Conservation (phyloP, 1,140 invertebrate species). For the Penaeus japonicus region DNA sequence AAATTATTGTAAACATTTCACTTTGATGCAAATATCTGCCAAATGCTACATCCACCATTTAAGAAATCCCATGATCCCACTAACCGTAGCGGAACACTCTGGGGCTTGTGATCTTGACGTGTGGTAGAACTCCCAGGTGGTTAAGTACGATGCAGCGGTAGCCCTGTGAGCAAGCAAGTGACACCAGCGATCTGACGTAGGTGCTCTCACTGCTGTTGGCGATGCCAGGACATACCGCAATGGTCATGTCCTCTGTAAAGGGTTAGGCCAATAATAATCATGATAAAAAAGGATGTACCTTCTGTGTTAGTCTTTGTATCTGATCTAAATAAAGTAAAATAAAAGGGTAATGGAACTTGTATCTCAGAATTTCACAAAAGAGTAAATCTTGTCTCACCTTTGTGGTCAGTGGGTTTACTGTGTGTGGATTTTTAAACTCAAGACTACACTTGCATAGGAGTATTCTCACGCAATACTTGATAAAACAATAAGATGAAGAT, state of each 20-base stretch:
- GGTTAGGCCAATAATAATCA: neutral
- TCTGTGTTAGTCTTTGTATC: neutral
- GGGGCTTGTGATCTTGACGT: conserved; percentile 83
- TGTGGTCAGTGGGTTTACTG: no score
- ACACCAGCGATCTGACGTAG: conserved; percentile 86
- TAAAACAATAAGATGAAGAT: no score
- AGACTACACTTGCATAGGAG: no score
- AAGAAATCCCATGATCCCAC: neutral
- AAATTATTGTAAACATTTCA: no score
- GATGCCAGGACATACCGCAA: conserved; percentile 91
- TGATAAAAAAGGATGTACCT: conserved; percentile 19
- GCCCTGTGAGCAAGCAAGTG: conserved; percentile 86
- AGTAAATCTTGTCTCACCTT: neutral
- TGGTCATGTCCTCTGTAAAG: conserved; percentile 80
- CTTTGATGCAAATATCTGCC: neutral
- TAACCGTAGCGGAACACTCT: conserved; percentile 91
- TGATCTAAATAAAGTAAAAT: neutral
- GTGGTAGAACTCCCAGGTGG: conserved; percentile 87
- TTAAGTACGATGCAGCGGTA: conserved; percentile 93
- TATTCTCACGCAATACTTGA: no score
- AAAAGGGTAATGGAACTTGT: no score
- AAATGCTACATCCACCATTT: neutral
- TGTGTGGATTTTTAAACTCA: no score
- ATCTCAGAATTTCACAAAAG: neutral
- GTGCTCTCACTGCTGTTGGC: conserved; percentile 92